phyloP scores from a whole-genome alignment of 2,888 invertebrate species.

The Halocaridina rubra region DNA sequence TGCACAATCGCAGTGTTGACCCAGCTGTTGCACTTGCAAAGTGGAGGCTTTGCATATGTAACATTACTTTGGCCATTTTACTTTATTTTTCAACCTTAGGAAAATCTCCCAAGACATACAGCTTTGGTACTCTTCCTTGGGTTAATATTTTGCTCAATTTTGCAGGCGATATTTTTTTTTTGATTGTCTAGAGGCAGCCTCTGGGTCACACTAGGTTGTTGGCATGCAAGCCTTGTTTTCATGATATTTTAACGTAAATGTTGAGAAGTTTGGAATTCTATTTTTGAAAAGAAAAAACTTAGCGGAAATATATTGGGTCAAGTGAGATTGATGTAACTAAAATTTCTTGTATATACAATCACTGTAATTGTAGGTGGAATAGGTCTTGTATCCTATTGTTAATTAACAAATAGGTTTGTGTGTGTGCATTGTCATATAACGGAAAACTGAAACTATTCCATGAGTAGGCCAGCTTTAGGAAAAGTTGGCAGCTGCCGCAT shows the following conservation, averaged over 20 bases:
- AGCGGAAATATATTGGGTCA: background rate
- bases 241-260: background rate
- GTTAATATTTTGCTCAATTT: background rate
- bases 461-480: background rate
- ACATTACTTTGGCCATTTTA: background rate
- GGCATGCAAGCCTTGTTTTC: background rate
- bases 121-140: too few species aligned
- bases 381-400: background rate
- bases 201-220: background rate
- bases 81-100: too few species aligned
- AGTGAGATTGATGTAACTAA: background rate
- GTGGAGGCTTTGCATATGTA: background rate
- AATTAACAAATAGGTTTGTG: background rate
- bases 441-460: background rate
- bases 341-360: background rate
- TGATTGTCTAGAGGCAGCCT: background rate
- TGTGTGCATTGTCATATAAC: background rate
- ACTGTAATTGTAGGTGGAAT: background rate
- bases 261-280: background rate
- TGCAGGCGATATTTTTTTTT: background rate
- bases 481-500: constrained; percentile 18
- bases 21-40: background rate
- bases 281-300: background rate
- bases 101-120: too few species aligned
- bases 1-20: constrained; percentile 13